phyloP scores from a whole-genome alignment of 2,888 invertebrate species.

The Abrostola triplasia region DNA sequence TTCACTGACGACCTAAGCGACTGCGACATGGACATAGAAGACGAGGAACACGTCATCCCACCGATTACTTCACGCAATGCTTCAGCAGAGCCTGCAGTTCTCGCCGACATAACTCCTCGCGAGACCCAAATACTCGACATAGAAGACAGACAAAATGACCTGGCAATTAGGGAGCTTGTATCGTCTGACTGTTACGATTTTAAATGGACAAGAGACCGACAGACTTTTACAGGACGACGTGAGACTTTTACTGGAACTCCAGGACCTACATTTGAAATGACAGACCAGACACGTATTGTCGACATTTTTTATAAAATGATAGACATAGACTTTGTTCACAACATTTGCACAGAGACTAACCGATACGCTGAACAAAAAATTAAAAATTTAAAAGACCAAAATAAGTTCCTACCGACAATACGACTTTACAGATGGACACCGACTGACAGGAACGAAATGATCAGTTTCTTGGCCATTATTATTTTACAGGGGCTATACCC shows the following conservation, averaged over 20 bases:
- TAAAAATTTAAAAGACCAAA: constrained; percentile 5
- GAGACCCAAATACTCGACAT: constrained; percentile 6
- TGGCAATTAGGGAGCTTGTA: constrained; percentile 16
- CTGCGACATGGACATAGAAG: constrained; percentile 13
- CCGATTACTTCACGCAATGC: constrained; percentile 4
- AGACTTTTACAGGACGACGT: constrained; percentile 17
- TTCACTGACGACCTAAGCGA: constrained; percentile 9
- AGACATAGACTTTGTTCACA: constrained; percentile 19
- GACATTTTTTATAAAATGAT: constrained; percentile 27
- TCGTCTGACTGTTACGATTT: constrained; percentile 17
- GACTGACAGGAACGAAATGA: constrained; percentile 46
- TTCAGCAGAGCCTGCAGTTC: constrained; percentile 11
- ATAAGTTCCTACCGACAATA: constrained; percentile 3
- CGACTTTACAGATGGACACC: constrained; percentile 29
- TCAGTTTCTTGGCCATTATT: constrained; percentile 38
- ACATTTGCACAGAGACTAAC: constrained; percentile 12
- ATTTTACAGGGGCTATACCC: constrained; percentile 51
- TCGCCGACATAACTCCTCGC: constrained; percentile 10
- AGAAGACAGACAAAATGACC: constrained; percentile 19
- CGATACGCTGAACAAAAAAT: constrained; percentile 14
- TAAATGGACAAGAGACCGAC: constrained; percentile 14
- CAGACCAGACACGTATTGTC: constrained; percentile 17
- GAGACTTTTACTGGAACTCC: constrained; percentile 16
- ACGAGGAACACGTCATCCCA: neutral
- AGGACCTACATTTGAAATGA: constrained; percentile 12